Evolutionary conservation across 2,888 invertebrate genomes (phyloP).

Genomic region (Prosopocoilus inquinatus): DNA sequence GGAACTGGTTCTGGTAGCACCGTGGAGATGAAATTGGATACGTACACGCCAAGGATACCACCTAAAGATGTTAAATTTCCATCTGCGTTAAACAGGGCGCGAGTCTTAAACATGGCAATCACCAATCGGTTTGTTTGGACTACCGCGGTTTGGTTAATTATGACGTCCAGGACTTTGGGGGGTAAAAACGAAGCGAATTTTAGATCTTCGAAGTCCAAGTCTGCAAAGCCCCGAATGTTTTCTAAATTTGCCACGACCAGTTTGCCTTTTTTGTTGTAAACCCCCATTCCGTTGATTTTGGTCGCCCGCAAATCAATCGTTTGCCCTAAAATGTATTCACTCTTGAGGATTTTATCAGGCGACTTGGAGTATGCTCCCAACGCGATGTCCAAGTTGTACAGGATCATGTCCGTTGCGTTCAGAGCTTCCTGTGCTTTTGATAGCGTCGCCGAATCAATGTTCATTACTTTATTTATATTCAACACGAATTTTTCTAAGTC

Average conservation of each 20-base stretch:
- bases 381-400: slow-evolving; percentile 8
- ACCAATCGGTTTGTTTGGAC: neutral
- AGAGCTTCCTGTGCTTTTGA: slow-evolving; percentile 4
- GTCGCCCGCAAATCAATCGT: slow-evolving; percentile 3
- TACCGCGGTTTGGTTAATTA: neutral
- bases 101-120: neutral
- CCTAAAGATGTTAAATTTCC: neutral
- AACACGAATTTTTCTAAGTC: neutral
- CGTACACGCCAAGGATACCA: neutral
- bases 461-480: slow-evolving; percentile 10
- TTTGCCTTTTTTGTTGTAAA: slow-evolving; percentile 1
- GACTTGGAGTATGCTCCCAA: neutral
- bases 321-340: slow-evolving; percentile 6
- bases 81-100: neutral
- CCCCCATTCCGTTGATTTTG: slow-evolving; percentile 11
- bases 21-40: neutral
- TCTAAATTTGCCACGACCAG: neutral
- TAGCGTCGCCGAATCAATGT: slow-evolving; percentile 1
- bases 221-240: neutral
- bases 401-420: slow-evolving; percentile 15
- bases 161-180: neutral
- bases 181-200: slow-evolving; percentile 13
- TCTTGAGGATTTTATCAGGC: neutral
- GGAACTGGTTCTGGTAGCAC: neutral
- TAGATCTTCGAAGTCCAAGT: slow-evolving; percentile 2